Evolutionary conservation across 2,113 vertebrate species (phyloP).

Genomic region (Centropus bengalensis): DNA sequence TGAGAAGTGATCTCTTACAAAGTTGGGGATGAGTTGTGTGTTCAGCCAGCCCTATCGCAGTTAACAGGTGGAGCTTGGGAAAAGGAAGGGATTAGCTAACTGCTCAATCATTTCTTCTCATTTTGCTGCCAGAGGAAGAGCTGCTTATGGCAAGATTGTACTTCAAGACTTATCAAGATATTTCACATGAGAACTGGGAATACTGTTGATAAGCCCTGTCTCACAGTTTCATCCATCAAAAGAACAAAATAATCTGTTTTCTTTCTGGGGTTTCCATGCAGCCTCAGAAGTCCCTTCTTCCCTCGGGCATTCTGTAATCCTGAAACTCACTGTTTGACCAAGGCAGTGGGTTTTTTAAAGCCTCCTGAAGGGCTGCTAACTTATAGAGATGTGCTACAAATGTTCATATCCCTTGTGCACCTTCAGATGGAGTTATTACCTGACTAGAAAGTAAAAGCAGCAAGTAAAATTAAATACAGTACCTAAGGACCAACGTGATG

Average conservation of each 20-base stretch:
- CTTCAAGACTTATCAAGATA: conserved; percentile 40
- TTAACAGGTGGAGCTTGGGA: background rate
- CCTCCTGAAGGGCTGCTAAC: background rate
- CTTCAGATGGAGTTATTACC: background rate
- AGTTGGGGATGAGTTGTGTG: accelerated
- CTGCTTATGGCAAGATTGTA: conserved; percentile 33
- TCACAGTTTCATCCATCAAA: conserved; percentile 14
- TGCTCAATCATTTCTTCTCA: conserved; percentile 18
- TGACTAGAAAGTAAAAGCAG: background rate
- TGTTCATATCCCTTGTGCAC: background rate
- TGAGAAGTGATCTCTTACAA: background rate
- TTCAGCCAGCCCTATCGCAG: background rate
- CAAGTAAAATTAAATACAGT: background rate
- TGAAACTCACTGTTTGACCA: background rate
- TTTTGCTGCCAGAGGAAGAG: conserved; percentile 29
- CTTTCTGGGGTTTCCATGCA: background rate
- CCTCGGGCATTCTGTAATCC: background rate
- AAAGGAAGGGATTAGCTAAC: conserved; percentile 10
- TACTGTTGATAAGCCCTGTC: conserved; percentile 33
- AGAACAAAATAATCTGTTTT: conserved; percentile 22
- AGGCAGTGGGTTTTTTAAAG: background rate
- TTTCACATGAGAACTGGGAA: conserved; percentile 37
- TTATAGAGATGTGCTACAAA: background rate
- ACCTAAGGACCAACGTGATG: background rate
- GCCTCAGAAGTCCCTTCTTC: conserved; percentile 7